Evolutionary conservation across 2,113 vertebrate species (phyloP).

Genomic region (Hemiscyllium ocellatum): DNA sequence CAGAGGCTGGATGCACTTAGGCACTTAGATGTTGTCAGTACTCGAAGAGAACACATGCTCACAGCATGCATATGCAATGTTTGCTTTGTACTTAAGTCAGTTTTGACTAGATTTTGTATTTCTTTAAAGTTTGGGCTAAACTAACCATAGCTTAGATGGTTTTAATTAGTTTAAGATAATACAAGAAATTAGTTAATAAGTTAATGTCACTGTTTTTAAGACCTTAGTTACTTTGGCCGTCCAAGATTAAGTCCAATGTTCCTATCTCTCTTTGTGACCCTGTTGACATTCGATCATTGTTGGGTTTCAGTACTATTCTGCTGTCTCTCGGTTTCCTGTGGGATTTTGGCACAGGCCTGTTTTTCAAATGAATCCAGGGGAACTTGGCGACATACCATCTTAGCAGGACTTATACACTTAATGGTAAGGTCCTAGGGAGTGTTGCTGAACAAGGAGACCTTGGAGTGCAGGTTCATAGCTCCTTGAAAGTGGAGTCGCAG

Average conservation of each 20-base stretch:
- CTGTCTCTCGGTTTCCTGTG: background rate
- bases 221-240: background rate
- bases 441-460: too few species aligned
- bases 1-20: background rate
- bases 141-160: background rate
- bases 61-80: constrained; percentile 11
- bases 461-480: too few species aligned
- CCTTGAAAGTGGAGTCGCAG: too few species aligned
- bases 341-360: background rate
- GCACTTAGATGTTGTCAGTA: constrained; percentile 23
- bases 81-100: constrained; percentile 23
- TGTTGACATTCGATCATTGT: background rate
- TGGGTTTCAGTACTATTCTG: background rate
- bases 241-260: background rate
- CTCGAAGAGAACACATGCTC: background rate
- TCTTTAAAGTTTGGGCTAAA: constrained; percentile 4
- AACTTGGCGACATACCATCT: background rate
- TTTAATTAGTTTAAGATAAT: background rate
- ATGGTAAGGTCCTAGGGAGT: too few species aligned
- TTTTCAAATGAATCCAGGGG: background rate
- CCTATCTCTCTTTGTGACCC: too few species aligned
- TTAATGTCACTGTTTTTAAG: background rate
- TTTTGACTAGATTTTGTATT: constrained; percentile 29
- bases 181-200: background rate
- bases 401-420: background rate